Base-by-base conservation (phyloP, 2,113 vertebrate species). In the Mustela nigripes region DNA sequence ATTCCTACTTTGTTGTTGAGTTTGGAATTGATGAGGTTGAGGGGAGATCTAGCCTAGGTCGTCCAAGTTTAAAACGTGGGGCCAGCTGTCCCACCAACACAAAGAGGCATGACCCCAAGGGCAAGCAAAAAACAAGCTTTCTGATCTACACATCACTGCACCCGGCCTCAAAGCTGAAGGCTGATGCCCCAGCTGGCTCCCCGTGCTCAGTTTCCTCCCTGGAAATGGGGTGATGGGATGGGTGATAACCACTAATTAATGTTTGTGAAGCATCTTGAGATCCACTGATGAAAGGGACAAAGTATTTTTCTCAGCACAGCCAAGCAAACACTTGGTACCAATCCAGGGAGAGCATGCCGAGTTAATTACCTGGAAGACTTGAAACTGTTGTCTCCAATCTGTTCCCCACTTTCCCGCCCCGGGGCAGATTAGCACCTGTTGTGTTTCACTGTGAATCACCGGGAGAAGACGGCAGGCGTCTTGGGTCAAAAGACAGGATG, bases 341-440 rank as follows among this genome's bases (percentile, higher is more conserved):
- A 91, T 94, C 93, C 95, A 98, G 85, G 65, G 48, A 96, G 96
- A 56, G 62, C 71, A 8, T 74, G 78, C 88, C 96, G 96, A 95
- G 96, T 0, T 3, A 97, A 98, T 97, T 97, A 98, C 90, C 76
- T 97, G 7, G 62, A 97, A 98, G 74, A 71, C 82, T 58, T 92
- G 69, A 97, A 98, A 97, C 94, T 86, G 33, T 81, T 97, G 58
- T 0, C 0, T 89, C 91, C 88, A 97, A 81, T 97, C 81, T 96
- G 73, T 98, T 98, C 98, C 97, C 92, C 85, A 93, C 39, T 98
- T 88, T 39, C 24, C 94, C 94, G 93, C 95, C 97, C 86, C 58
- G 60, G 56, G 73, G 97, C 45, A 62, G n/a, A 42, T 10, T 1
- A 96, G 56, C 50, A 89, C 53, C 98, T 97, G 97, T 98, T 95